Evolutionary conservation across 2,113 vertebrate genomes (phyloP).

Genomic region (Oreochromis spilurus): DNA sequence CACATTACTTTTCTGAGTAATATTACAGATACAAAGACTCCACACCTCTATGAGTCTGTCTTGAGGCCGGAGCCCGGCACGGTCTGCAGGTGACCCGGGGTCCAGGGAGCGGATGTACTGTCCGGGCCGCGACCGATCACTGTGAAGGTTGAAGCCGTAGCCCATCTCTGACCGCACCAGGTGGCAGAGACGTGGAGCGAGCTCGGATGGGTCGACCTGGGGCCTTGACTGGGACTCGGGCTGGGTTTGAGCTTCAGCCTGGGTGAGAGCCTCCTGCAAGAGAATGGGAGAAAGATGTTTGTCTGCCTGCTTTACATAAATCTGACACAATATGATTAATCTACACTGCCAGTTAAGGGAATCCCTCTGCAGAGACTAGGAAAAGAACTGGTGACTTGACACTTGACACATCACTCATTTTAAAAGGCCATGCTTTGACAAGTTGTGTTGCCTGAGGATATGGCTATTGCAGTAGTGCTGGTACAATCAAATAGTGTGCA

Average conservation of each 20-base stretch:
- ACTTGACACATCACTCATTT: neutral
- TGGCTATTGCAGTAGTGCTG: neutral
- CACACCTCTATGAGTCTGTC: constrained; percentile 89
- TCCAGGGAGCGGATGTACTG: constrained; percentile 96
- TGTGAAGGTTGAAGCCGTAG: constrained; percentile 98
- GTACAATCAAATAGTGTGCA: neutral
- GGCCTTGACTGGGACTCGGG: neutral
- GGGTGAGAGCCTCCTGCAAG: constrained; percentile 69
- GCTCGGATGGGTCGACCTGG: constrained; percentile 64
- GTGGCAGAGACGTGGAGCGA: constrained; percentile 86
- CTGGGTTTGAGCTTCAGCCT: constrained; percentile 49
- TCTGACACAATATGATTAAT: neutral
- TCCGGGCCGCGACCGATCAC: constrained; percentile 87
- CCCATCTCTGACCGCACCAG: constrained; percentile 83
- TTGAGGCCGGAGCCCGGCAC: constrained; percentile 84
- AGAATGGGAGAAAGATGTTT: neutral
- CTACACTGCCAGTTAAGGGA: neutral
- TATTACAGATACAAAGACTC: neutral
- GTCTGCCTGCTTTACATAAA: neutral
- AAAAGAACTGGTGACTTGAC: neutral
- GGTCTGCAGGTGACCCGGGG: constrained; percentile 81
- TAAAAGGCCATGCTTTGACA: neutral
- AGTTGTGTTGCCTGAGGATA: neutral
- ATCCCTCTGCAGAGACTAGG: neutral
- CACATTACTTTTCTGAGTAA: neutral